These are phyloP conservation scores for Telenomus remus DNA, from an alignment of 1,140 invertebrate species.

Conservation along the genomic window DNA sequence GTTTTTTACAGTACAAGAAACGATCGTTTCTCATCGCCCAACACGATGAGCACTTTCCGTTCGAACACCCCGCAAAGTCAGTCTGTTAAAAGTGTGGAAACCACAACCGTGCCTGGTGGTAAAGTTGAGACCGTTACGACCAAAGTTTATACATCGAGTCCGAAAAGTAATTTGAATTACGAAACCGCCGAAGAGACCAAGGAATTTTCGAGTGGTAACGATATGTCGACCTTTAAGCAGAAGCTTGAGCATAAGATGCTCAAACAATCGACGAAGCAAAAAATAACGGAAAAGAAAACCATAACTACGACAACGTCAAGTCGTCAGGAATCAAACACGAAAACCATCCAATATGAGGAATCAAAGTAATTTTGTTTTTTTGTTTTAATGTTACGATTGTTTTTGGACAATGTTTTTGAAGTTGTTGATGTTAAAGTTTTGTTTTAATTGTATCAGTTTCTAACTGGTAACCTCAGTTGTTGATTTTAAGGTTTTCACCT, in stretches of 20 bases:
- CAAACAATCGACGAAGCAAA: slow-evolving; percentile 75
- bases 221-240: slow-evolving; percentile 67
- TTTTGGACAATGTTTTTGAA: not conserved
- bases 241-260: slow-evolving; percentile 73
- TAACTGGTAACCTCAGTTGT: slow-evolving; percentile 30
- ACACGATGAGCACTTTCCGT: slow-evolving; percentile 66
- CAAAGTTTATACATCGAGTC: slow-evolving; percentile 72
- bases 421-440: slow-evolving; percentile 6
- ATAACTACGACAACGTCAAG: slow-evolving; percentile 73
- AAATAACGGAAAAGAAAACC: slow-evolving; percentile 76
- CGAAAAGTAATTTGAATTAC: slow-evolving; percentile 69
- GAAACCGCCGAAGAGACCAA: slow-evolving; percentile 71
- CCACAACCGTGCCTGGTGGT: slow-evolving; percentile 60
- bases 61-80: slow-evolving; percentile 63
- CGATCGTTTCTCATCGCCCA: slow-evolving; percentile 54
- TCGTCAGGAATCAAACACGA: slow-evolving; percentile 75
- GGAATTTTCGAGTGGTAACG: slow-evolving; percentile 65
- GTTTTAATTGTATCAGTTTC: slow-evolving; percentile 1
- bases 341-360: slow-evolving; percentile 74
- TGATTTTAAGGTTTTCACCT: slow-evolving; percentile 2
- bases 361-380: slow-evolving; percentile 47
- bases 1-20: slow-evolving; percentile 46
- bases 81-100: slow-evolving; percentile 63
- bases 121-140: slow-evolving; percentile 70
- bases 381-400: slow-evolving; percentile 1